phyloP scores from a whole-genome alignment of 2,797 vertebrate species.

The Bradypodion ventrale region DNA sequence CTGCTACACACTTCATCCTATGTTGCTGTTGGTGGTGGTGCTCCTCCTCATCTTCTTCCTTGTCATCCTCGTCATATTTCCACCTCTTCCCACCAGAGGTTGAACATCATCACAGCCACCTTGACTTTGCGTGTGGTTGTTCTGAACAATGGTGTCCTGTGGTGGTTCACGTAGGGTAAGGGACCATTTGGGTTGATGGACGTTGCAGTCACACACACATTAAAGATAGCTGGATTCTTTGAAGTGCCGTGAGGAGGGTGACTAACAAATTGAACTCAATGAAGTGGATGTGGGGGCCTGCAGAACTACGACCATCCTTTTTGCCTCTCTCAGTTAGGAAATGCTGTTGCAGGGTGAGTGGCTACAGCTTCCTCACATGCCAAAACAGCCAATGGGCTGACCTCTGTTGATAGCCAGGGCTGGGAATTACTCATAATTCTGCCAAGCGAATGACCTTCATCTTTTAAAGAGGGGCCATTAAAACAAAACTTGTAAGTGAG shows the following conservation, averaged over 20 bases:
- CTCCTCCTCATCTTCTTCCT: too few relatives aligned
- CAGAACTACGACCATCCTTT: slow-evolving; percentile 12
- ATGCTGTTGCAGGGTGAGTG: background rate
- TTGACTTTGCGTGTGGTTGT: too few relatives aligned
- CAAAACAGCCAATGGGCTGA: slow-evolving; percentile 41
- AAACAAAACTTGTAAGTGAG: slow-evolving; percentile 46
- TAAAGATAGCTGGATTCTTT: slow-evolving; percentile 33
- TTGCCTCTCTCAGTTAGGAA: slow-evolving; percentile 10
- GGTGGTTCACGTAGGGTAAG: too few relatives aligned
- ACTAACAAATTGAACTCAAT: slow-evolving; percentile 63
- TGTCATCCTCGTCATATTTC: too few relatives aligned
- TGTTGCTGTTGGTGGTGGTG: too few relatives aligned
- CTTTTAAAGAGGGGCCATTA: slow-evolving; percentile 55
- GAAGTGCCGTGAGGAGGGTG: slow-evolving; percentile 52
- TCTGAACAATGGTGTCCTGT: too few relatives aligned
- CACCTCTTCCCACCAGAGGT: too few relatives aligned
- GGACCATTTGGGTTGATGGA: too few relatives aligned
- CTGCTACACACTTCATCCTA: too few relatives aligned
- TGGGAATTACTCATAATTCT: slow-evolving; percentile 53
- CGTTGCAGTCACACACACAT: too few relatives aligned
- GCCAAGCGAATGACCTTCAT: slow-evolving; percentile 69
- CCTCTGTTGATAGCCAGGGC: slow-evolving; percentile 51
- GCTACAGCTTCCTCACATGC: slow-evolving; percentile 43
- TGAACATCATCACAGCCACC: too few relatives aligned
- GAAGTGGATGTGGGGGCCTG: slow-evolving; percentile 50